Evolutionary conservation across 2,797 vertebrate species (phyloP).

Genomic region (Choloepus didactylus): DNA sequence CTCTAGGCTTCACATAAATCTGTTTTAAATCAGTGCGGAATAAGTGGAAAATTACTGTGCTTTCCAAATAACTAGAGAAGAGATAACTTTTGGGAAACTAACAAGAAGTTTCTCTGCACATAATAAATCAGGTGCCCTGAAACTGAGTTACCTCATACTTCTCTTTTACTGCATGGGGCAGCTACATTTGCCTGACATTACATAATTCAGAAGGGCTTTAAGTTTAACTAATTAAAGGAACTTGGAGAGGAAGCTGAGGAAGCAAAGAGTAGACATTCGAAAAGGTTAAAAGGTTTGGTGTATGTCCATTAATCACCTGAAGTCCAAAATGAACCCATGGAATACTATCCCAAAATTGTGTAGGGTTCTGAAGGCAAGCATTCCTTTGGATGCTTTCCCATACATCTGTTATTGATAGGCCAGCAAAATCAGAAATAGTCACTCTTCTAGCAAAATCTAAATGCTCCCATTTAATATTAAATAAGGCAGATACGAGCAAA

Average conservation of each 20-base stretch:
- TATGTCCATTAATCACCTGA: constrained; percentile 41
- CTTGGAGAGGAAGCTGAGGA: constrained; percentile 25
- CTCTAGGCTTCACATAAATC: constrained; percentile 57
- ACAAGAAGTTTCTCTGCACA: constrained; percentile 77
- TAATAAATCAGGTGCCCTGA: constrained; percentile 69
- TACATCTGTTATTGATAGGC: background rate
- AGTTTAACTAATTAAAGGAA: constrained; percentile 85
- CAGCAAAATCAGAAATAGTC: background rate
- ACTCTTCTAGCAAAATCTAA: background rate
- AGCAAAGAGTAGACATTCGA: background rate
- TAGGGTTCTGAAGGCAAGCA: background rate
- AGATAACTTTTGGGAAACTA: constrained; percentile 82
- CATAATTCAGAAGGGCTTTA: constrained; percentile 83
- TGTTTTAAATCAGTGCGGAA: constrained; percentile 70
- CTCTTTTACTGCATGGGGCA: constrained; percentile 35
- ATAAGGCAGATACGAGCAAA: background rate
- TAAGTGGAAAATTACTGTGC: constrained; percentile 73
- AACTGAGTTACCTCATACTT: constrained; percentile 73
- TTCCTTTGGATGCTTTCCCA: background rate
- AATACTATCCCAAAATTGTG: background rate
- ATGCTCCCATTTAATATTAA: constrained; percentile 45
- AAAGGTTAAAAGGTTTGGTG: constrained; percentile 47
- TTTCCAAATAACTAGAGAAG: constrained; percentile 85
- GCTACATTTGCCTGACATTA: constrained; percentile 69
- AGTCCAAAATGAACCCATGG: constrained; percentile 50